phyloP scores from a whole-genome alignment of 2,797 vertebrate species.

The Lutjanus argentimaculatus region DNA sequence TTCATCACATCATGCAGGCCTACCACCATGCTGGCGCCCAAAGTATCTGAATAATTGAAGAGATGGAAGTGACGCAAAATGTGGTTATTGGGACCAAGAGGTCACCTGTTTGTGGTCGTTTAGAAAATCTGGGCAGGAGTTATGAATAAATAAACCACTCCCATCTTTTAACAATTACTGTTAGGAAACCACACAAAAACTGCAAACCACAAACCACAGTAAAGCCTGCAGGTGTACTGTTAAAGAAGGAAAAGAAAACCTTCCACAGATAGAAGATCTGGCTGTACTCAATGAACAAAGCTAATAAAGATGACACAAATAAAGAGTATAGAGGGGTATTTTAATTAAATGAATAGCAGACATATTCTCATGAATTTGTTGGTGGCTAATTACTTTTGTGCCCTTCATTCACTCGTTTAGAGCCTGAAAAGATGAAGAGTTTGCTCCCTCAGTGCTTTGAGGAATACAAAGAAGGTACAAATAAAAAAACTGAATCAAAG shows the following conservation, averaged over 20 bases:
- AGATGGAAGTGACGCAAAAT: not conserved
- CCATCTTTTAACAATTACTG: not conserved
- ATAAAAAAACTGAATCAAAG: too few relatives aligned
- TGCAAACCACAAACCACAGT: conserved; percentile 6
- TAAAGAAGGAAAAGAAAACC: not conserved
- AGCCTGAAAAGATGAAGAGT: not conserved
- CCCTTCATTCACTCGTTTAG: not conserved
- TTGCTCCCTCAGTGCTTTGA: not conserved
- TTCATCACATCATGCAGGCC: too few relatives aligned
- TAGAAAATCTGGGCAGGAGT: not conserved
- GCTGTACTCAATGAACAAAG: not conserved
- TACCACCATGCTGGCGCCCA: not conserved
- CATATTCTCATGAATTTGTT: not conserved
- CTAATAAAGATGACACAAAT: not conserved
- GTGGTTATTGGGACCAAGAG: not conserved
- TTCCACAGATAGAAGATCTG: not conserved
- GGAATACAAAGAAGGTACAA: not conserved
- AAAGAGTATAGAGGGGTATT: not conserved
- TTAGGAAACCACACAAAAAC: not conserved
- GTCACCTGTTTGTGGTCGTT: not conserved
- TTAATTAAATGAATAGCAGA: not conserved
- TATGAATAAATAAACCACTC: not conserved
- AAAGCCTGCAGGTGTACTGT: not conserved
- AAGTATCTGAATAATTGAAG: not conserved
- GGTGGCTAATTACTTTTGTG: not conserved